These are phyloP conservation scores for Pimephales promelas DNA, from an alignment of 2,113 vertebrate genomes.

Conservation along the genomic window DNA sequence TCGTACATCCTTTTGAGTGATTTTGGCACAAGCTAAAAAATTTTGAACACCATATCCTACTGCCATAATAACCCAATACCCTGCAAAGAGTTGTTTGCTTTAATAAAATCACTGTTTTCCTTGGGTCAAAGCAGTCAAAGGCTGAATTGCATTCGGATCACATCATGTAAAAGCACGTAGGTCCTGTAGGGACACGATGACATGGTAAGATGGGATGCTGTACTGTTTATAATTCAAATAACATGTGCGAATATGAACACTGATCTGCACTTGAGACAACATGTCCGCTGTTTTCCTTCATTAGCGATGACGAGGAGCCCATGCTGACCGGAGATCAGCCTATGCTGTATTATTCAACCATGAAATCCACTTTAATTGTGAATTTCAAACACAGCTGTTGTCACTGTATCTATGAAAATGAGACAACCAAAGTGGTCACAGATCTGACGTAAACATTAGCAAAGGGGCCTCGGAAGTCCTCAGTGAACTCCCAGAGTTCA, in stretches of 20 bases:
- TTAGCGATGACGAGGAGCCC: no score
- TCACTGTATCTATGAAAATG: background rate
- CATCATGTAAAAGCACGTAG: slow-evolving; percentile 68
- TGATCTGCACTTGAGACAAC: slow-evolving; percentile 71
- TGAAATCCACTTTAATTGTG: slow-evolving; percentile 42
- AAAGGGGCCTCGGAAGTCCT: slow-evolving; percentile 10
- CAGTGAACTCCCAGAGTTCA: background rate
- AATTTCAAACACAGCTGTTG: slow-evolving; percentile 11
- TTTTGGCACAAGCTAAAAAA: background rate
- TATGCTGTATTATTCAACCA: no score
- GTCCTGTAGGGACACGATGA: slow-evolving; percentile 55
- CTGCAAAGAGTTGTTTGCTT: slow-evolving; percentile 73
- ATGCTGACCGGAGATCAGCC: no score
- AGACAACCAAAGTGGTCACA: background rate
- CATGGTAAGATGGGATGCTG: slow-evolving; percentile 40
- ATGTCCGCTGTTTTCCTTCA: slow-evolving; percentile 67
- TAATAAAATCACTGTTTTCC: slow-evolving; percentile 77
- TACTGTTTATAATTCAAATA: slow-evolving; percentile 40
- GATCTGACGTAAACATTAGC: slow-evolving; percentile 10
- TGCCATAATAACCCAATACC: slow-evolving; percentile 16
- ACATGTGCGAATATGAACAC: slow-evolving; percentile 59
- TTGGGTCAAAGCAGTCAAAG: slow-evolving; percentile 68
- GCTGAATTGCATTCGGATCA: slow-evolving; percentile 74
- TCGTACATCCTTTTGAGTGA: background rate
- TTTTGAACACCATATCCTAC: background rate